Base-by-base conservation (phyloP, 2,888 invertebrate species). In the Patella ulyssiponensis region DNA sequence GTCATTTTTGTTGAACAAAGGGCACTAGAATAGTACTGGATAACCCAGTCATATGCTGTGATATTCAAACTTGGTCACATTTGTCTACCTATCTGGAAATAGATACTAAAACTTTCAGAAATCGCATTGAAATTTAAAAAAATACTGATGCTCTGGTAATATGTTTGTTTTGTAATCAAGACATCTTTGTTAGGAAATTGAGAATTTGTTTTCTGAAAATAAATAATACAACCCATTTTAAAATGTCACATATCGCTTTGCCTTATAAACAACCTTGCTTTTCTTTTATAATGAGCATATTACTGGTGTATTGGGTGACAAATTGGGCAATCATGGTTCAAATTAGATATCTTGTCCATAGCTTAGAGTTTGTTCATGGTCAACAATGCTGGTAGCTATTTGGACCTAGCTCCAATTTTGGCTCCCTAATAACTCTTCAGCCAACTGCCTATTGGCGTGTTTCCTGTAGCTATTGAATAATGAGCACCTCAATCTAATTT, bases 391-490 rank as follows among this genome's bases (percentile, higher is more conserved):
- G 11, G 64, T 20, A 23, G 64, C 23, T 64, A 64, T 64, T 64
- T 64, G 64, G 64, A 23, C 64, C 64, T 64, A 23, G 64, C 64
- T 20, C 64, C 64, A 64, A 64, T 64, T 64, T 64, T 64, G 64
- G 23, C 20, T 64, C 64, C 64, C 64, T 64, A 64, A 64, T 64
- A 64, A 64, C 64, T 64, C 64, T 64, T 64, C 64, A 64, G 64
- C 23, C 20, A 64, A 64, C 64, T 64, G 64, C 64, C 64, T 64
- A 14, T 20, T 23, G 64, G 64, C 23, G 20, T 15, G 64, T 64
- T 20, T 64, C 64, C 23, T 23, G 20, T 64, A 64, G 64, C 64
- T 64, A 64, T 14, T 20, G 64, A 64, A 64, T 64, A 64, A 64
- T 64, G 64, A 64, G 64, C 64, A 64, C 64, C 64, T 20, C 20